Evolutionary conservation across 2,113 vertebrate species (phyloP).

Genomic region (Zeus faber): DNA sequence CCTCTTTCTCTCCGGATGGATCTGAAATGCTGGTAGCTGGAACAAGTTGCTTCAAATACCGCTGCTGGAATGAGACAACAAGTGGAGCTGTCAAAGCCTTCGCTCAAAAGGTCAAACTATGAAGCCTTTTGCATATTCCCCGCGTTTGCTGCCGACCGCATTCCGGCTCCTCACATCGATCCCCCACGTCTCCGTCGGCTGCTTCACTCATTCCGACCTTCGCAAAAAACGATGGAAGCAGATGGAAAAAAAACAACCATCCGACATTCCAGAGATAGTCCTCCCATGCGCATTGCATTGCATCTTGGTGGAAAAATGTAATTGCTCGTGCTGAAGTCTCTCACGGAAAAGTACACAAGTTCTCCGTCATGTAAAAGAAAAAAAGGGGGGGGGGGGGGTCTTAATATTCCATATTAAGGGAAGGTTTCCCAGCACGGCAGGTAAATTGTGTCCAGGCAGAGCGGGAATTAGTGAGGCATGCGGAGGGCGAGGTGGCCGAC

Average conservation of each 20-base stretch:
- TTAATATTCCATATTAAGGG: conserved; percentile 47
- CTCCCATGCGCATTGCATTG: conserved; percentile 64
- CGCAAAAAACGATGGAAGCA: conserved; percentile 63
- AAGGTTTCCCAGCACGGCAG: conserved; percentile 45
- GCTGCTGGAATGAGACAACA: conserved; percentile 28
- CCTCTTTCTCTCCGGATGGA: neutral
- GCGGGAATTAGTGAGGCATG: conserved; percentile 47
- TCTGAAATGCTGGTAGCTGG: neutral
- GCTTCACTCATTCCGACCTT: conserved; percentile 73
- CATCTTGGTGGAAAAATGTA: conserved; percentile 62
- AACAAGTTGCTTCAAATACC: conserved; percentile 14
- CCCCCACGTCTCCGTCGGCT: conserved; percentile 65
- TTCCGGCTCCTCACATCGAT: conserved; percentile 67
- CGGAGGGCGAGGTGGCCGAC: conserved; percentile 43
- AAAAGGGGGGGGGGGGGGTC: conserved; percentile 30
- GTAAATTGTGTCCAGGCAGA: conserved; percentile 39
- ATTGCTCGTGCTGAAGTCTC: conserved; percentile 44
- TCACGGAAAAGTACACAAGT: conserved; percentile 60
- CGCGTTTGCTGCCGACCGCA: conserved; percentile 41
- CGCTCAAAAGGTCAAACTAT: conserved; percentile 43
- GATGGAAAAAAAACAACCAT: conserved; percentile 55
- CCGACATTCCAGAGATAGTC: conserved; percentile 70
- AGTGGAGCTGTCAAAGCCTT: conserved; percentile 25
- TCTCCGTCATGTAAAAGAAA: conserved; percentile 54
- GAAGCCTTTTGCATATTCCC: conserved; percentile 7